Evolutionary conservation across 2,888 invertebrate species (phyloP).

Genomic region (Sphaerolaimus hirsutus): DNA sequence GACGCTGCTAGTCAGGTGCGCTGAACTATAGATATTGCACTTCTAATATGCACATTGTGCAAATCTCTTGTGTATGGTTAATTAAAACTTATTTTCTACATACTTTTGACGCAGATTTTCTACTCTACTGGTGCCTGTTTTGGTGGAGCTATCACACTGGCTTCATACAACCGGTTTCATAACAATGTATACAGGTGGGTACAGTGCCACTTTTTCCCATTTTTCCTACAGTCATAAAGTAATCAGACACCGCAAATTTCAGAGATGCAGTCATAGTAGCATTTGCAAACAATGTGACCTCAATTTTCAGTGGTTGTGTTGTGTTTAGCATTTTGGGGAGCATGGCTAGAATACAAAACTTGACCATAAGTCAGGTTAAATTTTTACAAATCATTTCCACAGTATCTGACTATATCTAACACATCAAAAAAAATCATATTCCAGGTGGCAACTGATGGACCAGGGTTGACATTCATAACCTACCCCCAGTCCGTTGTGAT

Average conservation of each 20-base stretch:
- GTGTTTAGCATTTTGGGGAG: conserved; percentile 9
- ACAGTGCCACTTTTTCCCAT: too few species aligned
- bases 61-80: too few species aligned
- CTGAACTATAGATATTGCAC: too few species aligned
- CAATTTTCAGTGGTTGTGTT: conserved; percentile 8
- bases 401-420: too few species aligned
- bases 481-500: conserved; percentile 8
- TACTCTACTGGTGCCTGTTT: conserved; percentile 8
- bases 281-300: conserved; percentile 7
- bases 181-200: conserved; percentile 6
- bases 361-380: conserved; percentile 5
- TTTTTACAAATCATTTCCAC: too few species aligned
- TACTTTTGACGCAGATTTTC: conserved; percentile 8
- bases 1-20: conserved; percentile 18
- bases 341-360: conserved; percentile 6
- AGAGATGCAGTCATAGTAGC: conserved; percentile 8
- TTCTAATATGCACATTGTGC: too few species aligned
- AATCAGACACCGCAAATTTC: too few species aligned
- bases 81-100: too few species aligned
- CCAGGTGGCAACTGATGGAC: conserved; percentile 6
- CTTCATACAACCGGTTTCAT: conserved; percentile 6
- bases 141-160: conserved; percentile 8
- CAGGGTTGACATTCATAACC: conserved; percentile 8
- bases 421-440: too few species aligned
- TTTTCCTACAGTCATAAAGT: too few species aligned